Conservation (phyloP, 2,888 invertebrate genomes). For the Cepaea hortensis region DNA sequence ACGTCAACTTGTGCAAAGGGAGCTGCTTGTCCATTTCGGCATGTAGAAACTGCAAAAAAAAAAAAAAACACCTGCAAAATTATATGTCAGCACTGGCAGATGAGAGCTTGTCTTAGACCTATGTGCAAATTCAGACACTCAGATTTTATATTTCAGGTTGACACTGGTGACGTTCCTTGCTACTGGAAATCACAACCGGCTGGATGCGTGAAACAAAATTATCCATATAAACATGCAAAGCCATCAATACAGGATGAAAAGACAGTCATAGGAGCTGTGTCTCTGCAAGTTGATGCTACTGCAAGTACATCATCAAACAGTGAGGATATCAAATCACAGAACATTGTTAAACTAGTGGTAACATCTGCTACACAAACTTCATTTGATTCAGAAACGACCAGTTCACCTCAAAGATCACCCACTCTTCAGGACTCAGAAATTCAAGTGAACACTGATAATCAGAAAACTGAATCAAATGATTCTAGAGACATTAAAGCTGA, state of each 20-base stretch:
- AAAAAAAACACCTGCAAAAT: constrained; percentile 90
- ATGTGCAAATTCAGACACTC: constrained; percentile 90
- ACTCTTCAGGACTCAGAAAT: not conserved
- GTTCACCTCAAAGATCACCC: constrained; percentile 12
- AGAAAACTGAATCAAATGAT: too few species aligned
- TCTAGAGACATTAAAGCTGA: not conserved
- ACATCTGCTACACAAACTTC: constrained; percentile 31
- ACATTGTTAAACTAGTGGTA: constrained; percentile 13
- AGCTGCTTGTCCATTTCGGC: constrained; percentile 87
- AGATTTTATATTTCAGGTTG: constrained; percentile 88
- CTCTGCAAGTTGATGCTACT: not conserved
- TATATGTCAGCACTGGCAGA: constrained; percentile 88
- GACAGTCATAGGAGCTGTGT: not conserved
- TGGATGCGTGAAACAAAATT: constrained; percentile 90
- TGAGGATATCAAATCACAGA: constrained; percentile 8
- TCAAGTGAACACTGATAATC: not conserved
- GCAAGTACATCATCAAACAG: not conserved
- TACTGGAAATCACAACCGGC: constrained; percentile 91
- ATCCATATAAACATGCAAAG: constrained; percentile 86
- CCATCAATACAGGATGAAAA: constrained; percentile 55
- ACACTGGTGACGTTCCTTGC: constrained; percentile 88
- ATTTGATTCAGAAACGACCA: constrained; percentile 39
- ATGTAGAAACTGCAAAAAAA: constrained; percentile 86
- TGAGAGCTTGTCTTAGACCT: constrained; percentile 85
- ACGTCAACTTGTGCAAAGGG: constrained; percentile 92